Evolutionary conservation across 2,113 vertebrate species (phyloP), one percentile per base, ranked within the genome.

Genomic region (Bostrychus sinensis): DNA sequence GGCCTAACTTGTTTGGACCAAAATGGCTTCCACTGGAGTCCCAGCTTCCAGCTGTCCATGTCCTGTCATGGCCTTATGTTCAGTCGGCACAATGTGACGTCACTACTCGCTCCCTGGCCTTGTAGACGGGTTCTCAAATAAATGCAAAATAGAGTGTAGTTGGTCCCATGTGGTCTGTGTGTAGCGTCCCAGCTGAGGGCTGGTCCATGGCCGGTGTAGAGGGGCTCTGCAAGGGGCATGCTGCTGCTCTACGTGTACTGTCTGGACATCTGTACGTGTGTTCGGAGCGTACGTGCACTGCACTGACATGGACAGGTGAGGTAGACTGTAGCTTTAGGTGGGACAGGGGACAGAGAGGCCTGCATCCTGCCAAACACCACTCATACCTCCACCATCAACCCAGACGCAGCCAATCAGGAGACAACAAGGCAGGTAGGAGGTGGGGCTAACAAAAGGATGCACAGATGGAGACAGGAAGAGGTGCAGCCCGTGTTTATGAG

Each of bases 241-340:
- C 46, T 71, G 64, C 38, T 17, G 60, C 17, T 59, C 20, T 66
- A 12, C 51, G 36, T 58, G 38, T 28, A 65, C 19, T 22, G 8
- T 6, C 30, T 30, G 20, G 16, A 46, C 7, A 19, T n/a, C 25
- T 10, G 45, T 20, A 13, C 2, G 25, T 57, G 7, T 38, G 12
- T 43, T 28, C 34, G 14, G 70, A 14, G 34, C 41, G 23, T 69
- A 43, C 20, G 26, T 38, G 58, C 43, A 34, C 84, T 81, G 77
- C 65, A 66, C 75, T 65, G 64, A 83, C 70, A 77, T 64, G 83
- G 26, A 81, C 66, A 70, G 81, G 84, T 83, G 89, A 90, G 87
- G 89, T 89, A 90, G 89, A 89, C 75, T 74, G 86, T 83, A 16
- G n/a, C 64, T 70, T 81, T 56, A 66, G 60, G 58, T 19, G 41